phyloP scores from a whole-genome alignment of 2,113 vertebrate species.

The Dromaius novaehollandiae region DNA sequence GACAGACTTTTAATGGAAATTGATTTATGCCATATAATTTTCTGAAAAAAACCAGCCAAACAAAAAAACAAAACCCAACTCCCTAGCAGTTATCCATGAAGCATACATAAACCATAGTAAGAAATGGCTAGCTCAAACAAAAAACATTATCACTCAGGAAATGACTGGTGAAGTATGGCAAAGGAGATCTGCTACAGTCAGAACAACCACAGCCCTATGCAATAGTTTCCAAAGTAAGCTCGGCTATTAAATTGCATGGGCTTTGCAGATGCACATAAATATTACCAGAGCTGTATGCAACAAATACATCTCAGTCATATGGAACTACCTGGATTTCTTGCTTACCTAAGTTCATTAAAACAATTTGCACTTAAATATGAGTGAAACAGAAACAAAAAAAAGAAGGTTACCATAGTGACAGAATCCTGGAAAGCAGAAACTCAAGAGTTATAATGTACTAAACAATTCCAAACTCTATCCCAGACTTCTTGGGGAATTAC shows the following conservation, averaged over 20 bases:
- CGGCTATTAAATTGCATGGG: neutral
- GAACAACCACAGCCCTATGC: neutral
- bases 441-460: neutral
- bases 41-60: neutral
- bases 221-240: neutral
- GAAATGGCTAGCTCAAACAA: neutral
- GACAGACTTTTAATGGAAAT: neutral
- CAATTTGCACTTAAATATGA: neutral
- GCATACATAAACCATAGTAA: neutral
- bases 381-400: neutral
- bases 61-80: neutral
- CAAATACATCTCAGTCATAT: neutral
- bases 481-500: neutral
- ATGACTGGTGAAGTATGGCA: neutral
- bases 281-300: neutral
- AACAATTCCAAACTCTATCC: neutral
- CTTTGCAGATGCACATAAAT: neutral
- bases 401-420: neutral
- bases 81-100: neutral
- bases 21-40: neutral
- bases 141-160: neutral
- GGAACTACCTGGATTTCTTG: fast-evolving
- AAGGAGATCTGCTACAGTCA: neutral
- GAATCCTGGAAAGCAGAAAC: neutral
- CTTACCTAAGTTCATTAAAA: neutral